phyloP scores from a whole-genome alignment of 2,888 invertebrate species.

The Acanthococcus lagerstroemiae region DNA sequence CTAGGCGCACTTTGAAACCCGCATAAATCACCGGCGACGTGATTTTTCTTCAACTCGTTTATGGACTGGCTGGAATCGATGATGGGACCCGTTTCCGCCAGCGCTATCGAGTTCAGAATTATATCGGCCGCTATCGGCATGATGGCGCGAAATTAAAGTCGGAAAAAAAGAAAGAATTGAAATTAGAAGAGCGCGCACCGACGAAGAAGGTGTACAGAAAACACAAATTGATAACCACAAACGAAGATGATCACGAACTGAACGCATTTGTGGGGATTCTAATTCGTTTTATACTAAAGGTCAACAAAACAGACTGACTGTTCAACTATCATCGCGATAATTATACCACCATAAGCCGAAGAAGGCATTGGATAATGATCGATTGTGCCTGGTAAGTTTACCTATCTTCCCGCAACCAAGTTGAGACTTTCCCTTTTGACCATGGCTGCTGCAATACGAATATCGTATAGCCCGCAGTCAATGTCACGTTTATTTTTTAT shows the following conservation, averaged over 20 bases:
- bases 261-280: conserved; percentile 14
- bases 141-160: conserved; percentile 4
- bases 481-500: too few species aligned
- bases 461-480: too few species aligned
- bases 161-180: neutral
- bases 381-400: too few species aligned
- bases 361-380: too few species aligned
- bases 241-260: conserved; percentile 17
- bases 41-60: neutral
- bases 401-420: too few species aligned
- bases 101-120: neutral
- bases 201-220: too few species aligned
- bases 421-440: too few species aligned
- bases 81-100: neutral
- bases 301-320: too few species aligned
- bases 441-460: too few species aligned
- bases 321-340: too few species aligned
- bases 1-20: conserved; percentile 53
- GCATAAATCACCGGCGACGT: conserved; percentile 12
- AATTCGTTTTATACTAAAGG: conserved; percentile 12
- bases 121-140: conserved; percentile 13
- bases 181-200: too few species aligned
- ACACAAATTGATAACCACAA: neutral
- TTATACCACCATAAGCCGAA: too few species aligned
- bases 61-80: neutral